Conservation (phyloP, 2,113 vertebrate species). For the Brienomyrus brachyistius region DNA sequence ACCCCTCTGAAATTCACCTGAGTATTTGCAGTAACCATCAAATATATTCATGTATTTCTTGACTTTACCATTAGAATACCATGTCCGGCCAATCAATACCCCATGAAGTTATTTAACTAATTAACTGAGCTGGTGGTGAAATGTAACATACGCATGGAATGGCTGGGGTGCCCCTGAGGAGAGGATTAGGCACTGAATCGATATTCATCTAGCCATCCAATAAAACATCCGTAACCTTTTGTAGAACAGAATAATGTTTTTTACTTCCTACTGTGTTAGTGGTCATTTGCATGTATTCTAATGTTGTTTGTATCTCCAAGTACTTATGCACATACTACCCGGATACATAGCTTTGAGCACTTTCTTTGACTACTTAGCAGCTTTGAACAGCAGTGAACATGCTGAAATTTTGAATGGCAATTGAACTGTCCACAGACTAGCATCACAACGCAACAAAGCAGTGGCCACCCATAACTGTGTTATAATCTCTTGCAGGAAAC, state of each 20-base stretch:
- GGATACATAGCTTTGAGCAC: not conserved
- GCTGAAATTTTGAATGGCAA: not conserved
- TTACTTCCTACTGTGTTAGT: not conserved
- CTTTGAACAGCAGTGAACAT: not conserved
- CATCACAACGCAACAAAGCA: not conserved
- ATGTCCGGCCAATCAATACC: not conserved
- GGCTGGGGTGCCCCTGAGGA: not conserved
- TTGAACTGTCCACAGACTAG: not conserved
- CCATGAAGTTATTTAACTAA: not conserved
- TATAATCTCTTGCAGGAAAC: conserved; percentile 49
- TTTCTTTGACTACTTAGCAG: not conserved
- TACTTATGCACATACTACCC: not conserved
- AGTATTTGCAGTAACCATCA: not conserved
- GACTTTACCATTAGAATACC: not conserved
- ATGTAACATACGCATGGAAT: not conserved
- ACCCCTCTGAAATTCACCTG: not conserved
- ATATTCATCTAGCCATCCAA: not conserved
- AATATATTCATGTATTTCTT: not conserved
- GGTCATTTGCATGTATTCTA: not conserved
- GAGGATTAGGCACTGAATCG: not conserved
- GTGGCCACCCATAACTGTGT: not conserved
- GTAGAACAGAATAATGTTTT: not conserved
- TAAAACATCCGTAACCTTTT: not conserved
- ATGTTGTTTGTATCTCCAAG: not conserved
- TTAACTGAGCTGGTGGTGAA: not conserved